Base-by-base conservation (phyloP, 2,113 vertebrate genomes). In the Leptobrachium ailaonicum region DNA sequence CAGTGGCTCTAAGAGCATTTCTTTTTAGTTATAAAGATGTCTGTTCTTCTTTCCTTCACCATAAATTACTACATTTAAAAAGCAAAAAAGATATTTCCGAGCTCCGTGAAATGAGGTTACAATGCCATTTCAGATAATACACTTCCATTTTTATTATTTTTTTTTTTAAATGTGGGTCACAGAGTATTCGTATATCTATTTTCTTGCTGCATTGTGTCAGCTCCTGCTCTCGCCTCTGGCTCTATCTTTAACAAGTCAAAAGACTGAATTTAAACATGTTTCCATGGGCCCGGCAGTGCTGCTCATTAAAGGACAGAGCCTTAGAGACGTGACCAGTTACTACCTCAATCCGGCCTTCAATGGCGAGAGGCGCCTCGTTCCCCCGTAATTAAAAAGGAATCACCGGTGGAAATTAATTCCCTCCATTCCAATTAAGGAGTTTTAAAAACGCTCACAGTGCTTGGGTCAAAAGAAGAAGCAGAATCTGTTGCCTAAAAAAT, bases 71-170 rank as follows among this genome's bases (percentile, higher is more conserved):
- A 9, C 76, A 44, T 64, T 47, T n/a, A 63, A 60, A 45, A 71
- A 41, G 20, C 58, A 50, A 54, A 8, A 40, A 0, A 60, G 54
- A 58, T 76, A 63, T 78, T 78, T 71, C 62, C 8, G 67, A 71
- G 67, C 45, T 54, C 68, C n/a, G 40, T 54, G 44, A 73, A 78
- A 71, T 78, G 58, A 72, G 77, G 77, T 72, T 79, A 72, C 20
- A 44, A 66, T 79, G 58, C 60, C 77, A 66, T 79, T 72, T 72
- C 10, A 71, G 58, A 79, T 79, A 54, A 79, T 64, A 40, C 63
- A 44, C 60, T 66, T 64, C 32, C 79, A 42, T 20, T 71, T 82
- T 32, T 32, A 32, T 32, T 32, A 32, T 32, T 32, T 32, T 32
- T 32, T 32, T 32, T 32, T 80, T 75, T 54, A 83, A 69, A 78